Percentiles rank a stretch among this genome's conserved stretches.
These are phyloP conservation scores for Eremophila alpestris DNA, from an alignment of 2,797 vertebrate genomes.

Conservation along the genomic window DNA sequence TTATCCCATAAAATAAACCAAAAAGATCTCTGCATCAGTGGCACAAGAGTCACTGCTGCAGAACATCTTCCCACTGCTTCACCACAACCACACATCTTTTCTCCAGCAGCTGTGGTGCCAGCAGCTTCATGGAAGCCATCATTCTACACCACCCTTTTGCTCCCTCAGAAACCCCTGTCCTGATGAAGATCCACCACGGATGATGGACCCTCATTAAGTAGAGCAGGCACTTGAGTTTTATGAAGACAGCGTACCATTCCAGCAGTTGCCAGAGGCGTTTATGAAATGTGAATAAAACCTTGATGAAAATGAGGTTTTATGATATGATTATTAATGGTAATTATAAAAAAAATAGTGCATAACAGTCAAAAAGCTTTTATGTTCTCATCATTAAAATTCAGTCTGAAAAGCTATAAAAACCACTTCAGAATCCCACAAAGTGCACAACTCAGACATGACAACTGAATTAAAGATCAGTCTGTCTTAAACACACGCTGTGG, in stretches of 20 bases:
- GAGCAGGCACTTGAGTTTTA: not conserved
- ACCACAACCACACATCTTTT: not conserved
- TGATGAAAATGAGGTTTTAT: slow-evolving; percentile 31
- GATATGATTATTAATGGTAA: not conserved
- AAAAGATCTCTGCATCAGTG: not conserved
- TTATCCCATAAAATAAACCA: not conserved
- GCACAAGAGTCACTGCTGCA: rapidly evolving
- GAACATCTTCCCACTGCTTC: not conserved
- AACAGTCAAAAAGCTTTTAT: slow-evolving; percentile 42
- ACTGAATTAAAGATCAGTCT: not conserved
- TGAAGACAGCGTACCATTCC: not conserved
- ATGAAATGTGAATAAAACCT: not conserved
- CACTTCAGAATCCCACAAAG: slow-evolving; percentile 36
- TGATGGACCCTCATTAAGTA: not conserved
- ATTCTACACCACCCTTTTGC: rapidly evolving
- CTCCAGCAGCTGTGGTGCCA: not conserved
- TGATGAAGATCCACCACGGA: not conserved
- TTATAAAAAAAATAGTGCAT: not conserved
- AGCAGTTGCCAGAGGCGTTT: not conserved
- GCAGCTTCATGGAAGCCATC: not conserved
- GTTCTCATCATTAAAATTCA: slow-evolving; percentile 17
- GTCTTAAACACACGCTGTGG: not conserved
- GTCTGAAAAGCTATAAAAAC: not conserved
- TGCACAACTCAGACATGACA: not conserved
- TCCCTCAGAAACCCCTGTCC: not conserved